A percentile compares a stretch with the other conserved stretches of the same genome.
These are phyloP conservation scores for Plectrocnemia conspersa DNA, from an alignment of 1,140 invertebrate genomes.

Conservation along the genomic window DNA sequence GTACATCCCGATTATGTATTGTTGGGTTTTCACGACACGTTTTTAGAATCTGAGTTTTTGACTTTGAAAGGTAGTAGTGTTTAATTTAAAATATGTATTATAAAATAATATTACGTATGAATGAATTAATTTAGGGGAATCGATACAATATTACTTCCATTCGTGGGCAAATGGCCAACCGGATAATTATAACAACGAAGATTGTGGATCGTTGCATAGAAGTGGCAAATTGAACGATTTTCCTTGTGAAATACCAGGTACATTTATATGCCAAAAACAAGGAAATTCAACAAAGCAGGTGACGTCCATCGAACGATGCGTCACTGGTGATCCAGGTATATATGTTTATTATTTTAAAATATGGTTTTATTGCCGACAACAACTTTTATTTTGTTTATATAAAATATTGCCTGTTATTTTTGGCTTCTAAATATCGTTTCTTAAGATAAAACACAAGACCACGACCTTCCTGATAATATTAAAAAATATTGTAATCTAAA, in stretches of 20 bases:
- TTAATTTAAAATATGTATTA: no score
- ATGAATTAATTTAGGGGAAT: neutral
- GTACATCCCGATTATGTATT: slow-evolving; percentile 6
- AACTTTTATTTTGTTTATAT: no score
- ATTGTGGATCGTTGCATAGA: slow-evolving; percentile 24
- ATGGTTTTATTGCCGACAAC: no score
- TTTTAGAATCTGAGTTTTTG: slow-evolving; percentile 7
- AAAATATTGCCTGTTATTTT: no score
- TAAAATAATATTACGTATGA: no score
- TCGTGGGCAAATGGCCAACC: slow-evolving; percentile 41
- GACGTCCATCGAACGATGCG: no score
- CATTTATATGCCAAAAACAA: slow-evolving; percentile 14
- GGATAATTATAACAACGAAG: slow-evolving; percentile 34
- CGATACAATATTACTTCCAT: slow-evolving; percentile 16
- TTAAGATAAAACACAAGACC: no score
- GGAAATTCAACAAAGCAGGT: neutral
- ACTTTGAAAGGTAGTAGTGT: no score
- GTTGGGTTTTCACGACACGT: slow-evolving; percentile 11
- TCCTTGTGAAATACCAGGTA: slow-evolving; percentile 2
- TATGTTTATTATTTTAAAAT: neutral
- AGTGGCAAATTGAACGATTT: slow-evolving; percentile 21
- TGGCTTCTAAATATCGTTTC: no score
- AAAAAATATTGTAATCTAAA: no score
- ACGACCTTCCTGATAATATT: no score
- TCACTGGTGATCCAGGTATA: neutral